These are phyloP conservation scores for Aeoliscus strigatus DNA, from an alignment of 2,797 vertebrate species.

Conservation along the genomic window DNA sequence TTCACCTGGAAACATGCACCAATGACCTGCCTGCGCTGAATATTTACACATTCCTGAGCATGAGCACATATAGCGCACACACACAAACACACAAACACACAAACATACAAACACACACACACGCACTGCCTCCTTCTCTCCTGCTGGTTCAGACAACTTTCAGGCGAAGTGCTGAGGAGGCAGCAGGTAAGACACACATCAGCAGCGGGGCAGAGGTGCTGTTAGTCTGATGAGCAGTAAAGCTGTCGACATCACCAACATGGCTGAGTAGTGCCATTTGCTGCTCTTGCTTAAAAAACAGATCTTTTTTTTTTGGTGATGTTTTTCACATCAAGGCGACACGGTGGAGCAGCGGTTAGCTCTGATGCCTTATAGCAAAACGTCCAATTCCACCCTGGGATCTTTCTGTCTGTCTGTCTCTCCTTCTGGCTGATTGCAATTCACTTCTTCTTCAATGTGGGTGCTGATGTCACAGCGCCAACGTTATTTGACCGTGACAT, in stretches of 20 bases:
- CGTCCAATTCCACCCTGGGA: no score
- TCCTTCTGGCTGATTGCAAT: no score
- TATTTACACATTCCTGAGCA: background rate
- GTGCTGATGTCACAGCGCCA: no score
- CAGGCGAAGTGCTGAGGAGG: constrained; percentile 66
- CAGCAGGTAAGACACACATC: constrained; percentile 66
- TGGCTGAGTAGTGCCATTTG: constrained; percentile 41
- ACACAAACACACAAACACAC: no score
- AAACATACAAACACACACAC: background rate
- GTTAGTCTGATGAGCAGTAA: constrained; percentile 67
- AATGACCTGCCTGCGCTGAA: constrained; percentile 18
- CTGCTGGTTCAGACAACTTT: constrained; percentile 58
- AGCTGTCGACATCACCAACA: constrained; percentile 53
- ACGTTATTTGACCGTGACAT: no score
- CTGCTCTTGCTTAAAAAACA: constrained; percentile 35
- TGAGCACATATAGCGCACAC: no score
- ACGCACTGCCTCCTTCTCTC: constrained; percentile 11
- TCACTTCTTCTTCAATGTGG: no score
- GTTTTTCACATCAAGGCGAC: no score
- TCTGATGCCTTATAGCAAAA: no score
- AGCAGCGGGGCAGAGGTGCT: constrained; percentile 66
- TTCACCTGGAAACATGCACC: constrained; percentile 15
- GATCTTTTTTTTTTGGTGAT: no score
- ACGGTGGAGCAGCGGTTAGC: no score
- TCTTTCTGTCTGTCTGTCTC: no score